These are phyloP conservation scores for Pyrocephalus nanus DNA, from an alignment of 2,797 vertebrate genomes.

Conservation along the genomic window DNA sequence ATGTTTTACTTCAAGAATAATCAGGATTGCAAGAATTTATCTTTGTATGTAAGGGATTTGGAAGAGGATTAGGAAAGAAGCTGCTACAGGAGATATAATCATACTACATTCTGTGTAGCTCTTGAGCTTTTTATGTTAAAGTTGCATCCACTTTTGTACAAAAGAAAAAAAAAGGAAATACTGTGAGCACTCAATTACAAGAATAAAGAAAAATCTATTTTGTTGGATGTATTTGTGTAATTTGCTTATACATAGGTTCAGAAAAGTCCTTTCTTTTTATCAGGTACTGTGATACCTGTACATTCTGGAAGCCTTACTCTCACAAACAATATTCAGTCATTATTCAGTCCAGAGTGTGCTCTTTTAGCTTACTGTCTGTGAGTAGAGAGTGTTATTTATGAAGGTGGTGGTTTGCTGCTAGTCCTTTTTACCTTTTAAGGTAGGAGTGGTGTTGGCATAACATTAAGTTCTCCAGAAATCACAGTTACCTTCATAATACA, in stretches of 20 bases:
- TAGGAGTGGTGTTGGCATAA: neutral
- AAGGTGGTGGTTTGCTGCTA: neutral
- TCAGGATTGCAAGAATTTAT: constrained; percentile 50
- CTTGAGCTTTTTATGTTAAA: constrained; percentile 28
- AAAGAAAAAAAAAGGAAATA: neutral
- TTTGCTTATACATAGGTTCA: neutral
- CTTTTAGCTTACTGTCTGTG: neutral
- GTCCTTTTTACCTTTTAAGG: neutral
- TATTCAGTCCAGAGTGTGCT: neutral
- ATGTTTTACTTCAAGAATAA: constrained; percentile 55
- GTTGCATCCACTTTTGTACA: constrained; percentile 49
- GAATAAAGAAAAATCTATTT: constrained; percentile 68
- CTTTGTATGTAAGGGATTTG: constrained; percentile 38
- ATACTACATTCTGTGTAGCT: neutral
- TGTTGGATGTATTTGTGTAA: constrained; percentile 9
- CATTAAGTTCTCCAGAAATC: neutral
- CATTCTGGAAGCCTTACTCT: neutral
- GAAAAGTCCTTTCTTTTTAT: neutral
- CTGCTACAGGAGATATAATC: neutral
- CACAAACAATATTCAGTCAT: neutral
- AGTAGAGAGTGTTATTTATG: neutral
- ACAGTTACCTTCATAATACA: neutral
- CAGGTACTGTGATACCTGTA: neutral
- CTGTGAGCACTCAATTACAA: neutral
- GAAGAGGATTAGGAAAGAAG: constrained; percentile 47